A percentile compares a stretch with the other conserved stretches of the same genome.
These are phyloP conservation scores for Maconellicoccus hirsutus DNA, from an alignment of 1,140 invertebrate genomes.

Conservation along the genomic window DNA sequence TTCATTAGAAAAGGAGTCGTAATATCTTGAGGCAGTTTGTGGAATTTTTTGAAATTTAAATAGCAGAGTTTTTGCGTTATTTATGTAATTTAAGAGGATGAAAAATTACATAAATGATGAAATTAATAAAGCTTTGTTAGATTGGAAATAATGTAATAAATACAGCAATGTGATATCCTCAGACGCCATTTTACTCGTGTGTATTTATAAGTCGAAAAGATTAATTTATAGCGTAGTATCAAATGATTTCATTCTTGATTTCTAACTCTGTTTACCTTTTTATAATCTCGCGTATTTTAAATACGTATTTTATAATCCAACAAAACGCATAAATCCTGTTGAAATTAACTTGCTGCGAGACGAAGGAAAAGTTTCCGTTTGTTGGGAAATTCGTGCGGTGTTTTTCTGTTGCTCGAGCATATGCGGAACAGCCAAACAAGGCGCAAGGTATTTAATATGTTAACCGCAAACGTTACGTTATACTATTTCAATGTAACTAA, in stretches of 20 bases:
- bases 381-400: neutral
- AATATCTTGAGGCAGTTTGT: too few relatives aligned
- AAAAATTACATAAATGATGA: too few relatives aligned
- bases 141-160: too few relatives aligned
- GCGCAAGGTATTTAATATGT: neutral
- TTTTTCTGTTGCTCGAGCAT: neutral
- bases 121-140: too few relatives aligned
- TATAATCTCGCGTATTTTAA: neutral
- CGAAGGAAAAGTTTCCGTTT: neutral
- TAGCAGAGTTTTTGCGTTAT: too few relatives aligned
- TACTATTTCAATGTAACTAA: neutral
- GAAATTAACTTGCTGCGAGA: neutral
- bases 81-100: too few relatives aligned
- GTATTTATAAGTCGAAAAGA: too few relatives aligned
- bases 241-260: neutral
- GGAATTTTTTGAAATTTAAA: too few relatives aligned
- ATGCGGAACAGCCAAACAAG: neutral
- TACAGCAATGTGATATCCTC: too few relatives aligned
- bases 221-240: too few relatives aligned
- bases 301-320: neutral
- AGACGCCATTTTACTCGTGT: too few relatives aligned
- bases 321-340: neutral
- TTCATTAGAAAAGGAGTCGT: too few relatives aligned
- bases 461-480: neutral
- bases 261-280: neutral